Percentiles rank a stretch among this genome's conserved stretches.
phyloP scores from a whole-genome alignment of 2,888 invertebrate species.

The Cepaea hortensis region DNA sequence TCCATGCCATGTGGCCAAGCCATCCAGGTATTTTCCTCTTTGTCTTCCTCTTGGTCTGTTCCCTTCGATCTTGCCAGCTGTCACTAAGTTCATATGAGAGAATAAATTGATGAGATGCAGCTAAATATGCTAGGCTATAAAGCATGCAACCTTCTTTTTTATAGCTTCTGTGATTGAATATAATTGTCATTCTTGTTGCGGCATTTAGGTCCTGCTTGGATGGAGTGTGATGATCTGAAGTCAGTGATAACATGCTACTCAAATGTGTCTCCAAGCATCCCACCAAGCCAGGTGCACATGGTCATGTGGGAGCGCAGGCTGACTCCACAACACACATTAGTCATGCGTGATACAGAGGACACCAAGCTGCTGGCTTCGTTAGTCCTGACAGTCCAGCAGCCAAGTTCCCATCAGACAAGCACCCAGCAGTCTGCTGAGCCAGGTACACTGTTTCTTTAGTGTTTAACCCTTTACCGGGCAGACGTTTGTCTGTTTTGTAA shows the following conservation, averaged over 20 bases:
- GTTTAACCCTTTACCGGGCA: too few relatives aligned
- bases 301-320: constrained; percentile 71
- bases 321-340: constrained; percentile 42
- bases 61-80: too few relatives aligned
- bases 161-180: too few relatives aligned
- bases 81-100: too few relatives aligned
- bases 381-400: constrained; percentile 53
- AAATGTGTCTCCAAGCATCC: constrained; percentile 58
- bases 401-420: constrained; percentile 35
- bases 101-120: too few relatives aligned
- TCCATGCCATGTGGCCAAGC: too few relatives aligned
- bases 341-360: constrained; percentile 52
- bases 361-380: constrained; percentile 53
- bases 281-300: constrained; percentile 70
- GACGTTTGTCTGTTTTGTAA: too few relatives aligned
- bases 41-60: too few relatives aligned
- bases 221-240: constrained; percentile 72
- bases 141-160: too few relatives aligned
- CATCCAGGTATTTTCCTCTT: too few relatives aligned
- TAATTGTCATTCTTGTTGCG: too few relatives aligned
- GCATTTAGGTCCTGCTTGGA: constrained; percentile 67
- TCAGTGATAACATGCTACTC: constrained; percentile 61
- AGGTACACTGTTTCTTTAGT: constrained; percentile 14
- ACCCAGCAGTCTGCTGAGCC: constrained; percentile 38
- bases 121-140: too few relatives aligned